Percentiles rank a stretch among this genome's conserved stretches.
phyloP scores from a whole-genome alignment of 2,113 vertebrate genomes.

The Amphilophus citrinellus region DNA sequence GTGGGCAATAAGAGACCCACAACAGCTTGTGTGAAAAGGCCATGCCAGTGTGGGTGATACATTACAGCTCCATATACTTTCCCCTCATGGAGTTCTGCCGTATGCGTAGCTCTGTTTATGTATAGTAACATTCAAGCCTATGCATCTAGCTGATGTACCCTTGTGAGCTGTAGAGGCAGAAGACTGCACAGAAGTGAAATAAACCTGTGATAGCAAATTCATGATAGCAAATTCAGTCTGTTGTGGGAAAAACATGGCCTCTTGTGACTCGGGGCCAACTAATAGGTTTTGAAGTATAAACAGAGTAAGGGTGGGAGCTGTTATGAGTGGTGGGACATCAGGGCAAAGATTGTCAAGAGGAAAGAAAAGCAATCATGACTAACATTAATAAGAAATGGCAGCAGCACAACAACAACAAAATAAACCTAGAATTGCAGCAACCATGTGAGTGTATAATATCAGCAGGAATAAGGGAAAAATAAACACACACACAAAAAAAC shows the following conservation, averaged over 20 bases:
- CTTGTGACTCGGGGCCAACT: conserved; percentile 50
- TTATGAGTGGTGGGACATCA: conserved; percentile 61
- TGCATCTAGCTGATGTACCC: conserved; percentile 4
- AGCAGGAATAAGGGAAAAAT: not conserved
- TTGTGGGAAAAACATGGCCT: conserved; percentile 45
- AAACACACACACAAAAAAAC: not conserved
- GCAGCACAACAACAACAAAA: conserved; percentile 37
- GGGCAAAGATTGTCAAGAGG: conserved; percentile 47
- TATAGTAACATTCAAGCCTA: conserved; percentile 15
- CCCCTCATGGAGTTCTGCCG: conserved; percentile 22
- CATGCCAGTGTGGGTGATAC: conserved; percentile 62
- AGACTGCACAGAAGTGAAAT: conserved; percentile 27
- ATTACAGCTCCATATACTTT: conserved; percentile 51
- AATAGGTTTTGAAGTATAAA: conserved; percentile 70
- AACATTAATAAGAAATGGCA: conserved; percentile 54
- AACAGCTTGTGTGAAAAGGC: conserved; percentile 68
- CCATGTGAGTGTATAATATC: conserved; percentile 19
- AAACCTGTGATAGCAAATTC: conserved; percentile 49
- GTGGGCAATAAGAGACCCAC: conserved; percentile 58
- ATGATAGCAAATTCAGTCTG: conserved; percentile 39
- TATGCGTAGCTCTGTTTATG: conserved; percentile 15
- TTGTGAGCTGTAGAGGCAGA: conserved; percentile 6
- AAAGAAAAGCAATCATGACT: conserved; percentile 59
- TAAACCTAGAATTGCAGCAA: conserved; percentile 28
- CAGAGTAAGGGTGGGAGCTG: conserved; percentile 47